These are phyloP conservation scores for Pogonocherus hispidulus DNA, from an alignment of 2,888 invertebrate genomes.

Conservation along the genomic window DNA sequence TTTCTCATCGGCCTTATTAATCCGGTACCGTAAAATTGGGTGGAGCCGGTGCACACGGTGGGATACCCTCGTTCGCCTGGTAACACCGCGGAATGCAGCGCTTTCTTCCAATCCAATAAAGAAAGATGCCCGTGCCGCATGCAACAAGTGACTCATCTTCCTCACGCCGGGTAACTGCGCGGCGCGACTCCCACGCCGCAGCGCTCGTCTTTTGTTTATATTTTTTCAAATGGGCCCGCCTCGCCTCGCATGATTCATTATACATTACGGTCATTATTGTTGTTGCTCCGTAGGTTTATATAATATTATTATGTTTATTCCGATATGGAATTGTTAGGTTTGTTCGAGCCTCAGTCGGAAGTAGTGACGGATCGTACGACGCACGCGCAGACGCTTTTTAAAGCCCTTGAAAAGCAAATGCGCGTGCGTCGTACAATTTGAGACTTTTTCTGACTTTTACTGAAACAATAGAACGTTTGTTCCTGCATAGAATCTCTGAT, in stretches of 20 bases:
- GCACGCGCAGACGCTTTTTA: too few species aligned
- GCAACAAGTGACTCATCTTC: neutral
- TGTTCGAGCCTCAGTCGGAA: too few species aligned
- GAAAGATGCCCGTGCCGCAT: neutral
- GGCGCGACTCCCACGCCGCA: neutral
- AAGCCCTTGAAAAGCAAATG: too few species aligned
- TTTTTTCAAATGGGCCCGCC: neutral
- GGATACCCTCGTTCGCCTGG: neutral
- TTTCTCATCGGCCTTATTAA: neutral
- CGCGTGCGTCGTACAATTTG: too few species aligned
- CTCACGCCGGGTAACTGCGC: constrained; percentile 2
- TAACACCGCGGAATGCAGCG: neutral
- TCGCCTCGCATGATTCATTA: neutral
- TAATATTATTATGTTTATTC: too few species aligned
- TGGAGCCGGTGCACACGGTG: neutral
- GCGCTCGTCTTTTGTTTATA: neutral
- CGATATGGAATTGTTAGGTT: too few species aligned
- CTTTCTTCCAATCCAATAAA: neutral
- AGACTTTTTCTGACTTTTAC: too few species aligned
- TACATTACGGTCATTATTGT: too few species aligned
- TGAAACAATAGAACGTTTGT: too few species aligned
- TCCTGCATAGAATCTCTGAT: too few species aligned
- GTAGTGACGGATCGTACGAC: too few species aligned
- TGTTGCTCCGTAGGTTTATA: too few species aligned
- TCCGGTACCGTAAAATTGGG: constrained; percentile 2